Evolutionary conservation across 2,113 vertebrate species (phyloP), one percentile per base, ranked within the genome.

Genomic region (Ictidomys tridecemlineatus): DNA sequence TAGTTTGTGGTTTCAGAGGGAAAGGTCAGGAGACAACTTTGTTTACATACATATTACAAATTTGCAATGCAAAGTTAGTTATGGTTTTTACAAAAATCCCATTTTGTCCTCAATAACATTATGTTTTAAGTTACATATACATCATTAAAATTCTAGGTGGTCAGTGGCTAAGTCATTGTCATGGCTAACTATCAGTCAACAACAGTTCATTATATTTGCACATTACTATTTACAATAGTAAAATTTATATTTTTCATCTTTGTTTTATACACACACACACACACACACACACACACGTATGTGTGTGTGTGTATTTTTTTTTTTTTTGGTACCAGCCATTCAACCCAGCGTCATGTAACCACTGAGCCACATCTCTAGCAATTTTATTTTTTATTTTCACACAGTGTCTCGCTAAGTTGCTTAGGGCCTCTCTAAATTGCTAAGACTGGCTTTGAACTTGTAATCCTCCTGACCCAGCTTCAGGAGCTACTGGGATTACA

Each of bases 41-140:
- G n/a, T 94, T 94, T 88, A 77, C 4, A n/a, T 18, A 34, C 6
- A 18, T 39, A 65, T 45, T 82, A 72, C 61, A 87, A 48, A 92
- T 76, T 67, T 87, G 34, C 72, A 88, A 85, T 51, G 69, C 53
- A 76, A 48, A 24, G 4, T 63, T 69, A 45, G 63, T 73, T 69
- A 70, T 7, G 39, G 53, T 45, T 95, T 96, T 96, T n/a, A 48
- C 1, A 37, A 95, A 94, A 94, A 42, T 85, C 67, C 39, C 67
- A 74, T 37, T 84, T 45, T 72, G 24, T 89, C 12, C 39, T 91
- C n/a, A 73, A 58, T 56, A 94, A 76, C 51, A 65, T 30, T 83
- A 86, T 74, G 61, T 63, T 89, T 45, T 86, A 74, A 82, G 51
- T 94, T 65, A 79, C 8, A 70, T 14, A 22, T 16, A 8, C 6